A percentile compares a stretch with the other conserved stretches of the same genome.
Evolutionary conservation across 2,113 vertebrate genomes (phyloP).

Genomic region (Alethe castanea): DNA sequence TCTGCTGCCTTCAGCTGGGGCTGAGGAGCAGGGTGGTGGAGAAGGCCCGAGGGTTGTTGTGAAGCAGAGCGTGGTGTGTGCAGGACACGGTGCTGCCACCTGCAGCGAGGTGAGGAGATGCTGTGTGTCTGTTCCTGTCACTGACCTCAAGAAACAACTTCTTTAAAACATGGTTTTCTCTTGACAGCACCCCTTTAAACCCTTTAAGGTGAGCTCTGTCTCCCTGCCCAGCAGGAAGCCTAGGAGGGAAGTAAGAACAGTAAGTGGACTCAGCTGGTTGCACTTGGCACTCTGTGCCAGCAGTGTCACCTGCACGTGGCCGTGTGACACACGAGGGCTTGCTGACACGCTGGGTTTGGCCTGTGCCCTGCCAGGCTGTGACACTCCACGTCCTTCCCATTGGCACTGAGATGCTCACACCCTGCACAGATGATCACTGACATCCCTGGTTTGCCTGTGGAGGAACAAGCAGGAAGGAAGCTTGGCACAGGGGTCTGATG

Average conservation of each 20-base stretch:
- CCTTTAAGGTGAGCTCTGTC: conserved; percentile 72
- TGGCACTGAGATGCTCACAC: background rate
- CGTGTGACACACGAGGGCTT: background rate
- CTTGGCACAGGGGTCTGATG: background rate
- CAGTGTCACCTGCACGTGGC: background rate
- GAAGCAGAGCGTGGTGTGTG: background rate
- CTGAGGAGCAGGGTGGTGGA: background rate
- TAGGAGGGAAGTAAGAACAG: conserved; percentile 69
- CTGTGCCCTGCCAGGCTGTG: background rate
- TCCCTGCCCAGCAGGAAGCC: conserved; percentile 75
- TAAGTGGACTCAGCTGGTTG: conserved; percentile 65
- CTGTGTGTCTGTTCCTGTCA: background rate
- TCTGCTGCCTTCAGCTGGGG: background rate
- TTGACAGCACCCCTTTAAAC: conserved; percentile 75
- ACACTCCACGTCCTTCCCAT: fast-evolving
- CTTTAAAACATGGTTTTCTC: conserved; percentile 71
- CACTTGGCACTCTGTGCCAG: background rate
- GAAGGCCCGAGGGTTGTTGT: background rate
- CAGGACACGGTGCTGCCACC: background rate
- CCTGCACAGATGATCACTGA: background rate
- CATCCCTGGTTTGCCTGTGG: background rate
- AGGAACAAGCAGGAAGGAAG: background rate
- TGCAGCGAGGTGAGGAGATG: background rate
- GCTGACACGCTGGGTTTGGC: background rate
- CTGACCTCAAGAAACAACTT: conserved; percentile 2